A percentile compares a stretch with the other conserved stretches of the same genome.
These are phyloP conservation scores for Pandemis heparana DNA, from an alignment of 2,888 invertebrate species.

Conservation along the genomic window DNA sequence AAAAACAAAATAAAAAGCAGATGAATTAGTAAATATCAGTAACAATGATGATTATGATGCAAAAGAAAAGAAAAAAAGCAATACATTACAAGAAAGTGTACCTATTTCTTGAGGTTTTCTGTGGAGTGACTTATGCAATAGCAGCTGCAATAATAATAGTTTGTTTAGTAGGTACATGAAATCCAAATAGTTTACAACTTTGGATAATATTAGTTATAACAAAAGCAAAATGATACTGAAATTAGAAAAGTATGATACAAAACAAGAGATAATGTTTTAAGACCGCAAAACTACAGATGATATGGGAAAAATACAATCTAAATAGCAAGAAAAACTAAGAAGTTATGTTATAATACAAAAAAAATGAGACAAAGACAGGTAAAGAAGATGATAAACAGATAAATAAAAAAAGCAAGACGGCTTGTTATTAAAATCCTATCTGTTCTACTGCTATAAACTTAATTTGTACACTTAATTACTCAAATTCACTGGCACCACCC, in stretches of 20 bases:
- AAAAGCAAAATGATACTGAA: constrained; percentile 13
- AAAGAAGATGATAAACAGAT: not conserved
- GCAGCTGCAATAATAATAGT: constrained; percentile 82
- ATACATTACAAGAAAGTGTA: constrained; percentile 75
- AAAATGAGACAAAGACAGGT: not conserved
- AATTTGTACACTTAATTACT: not conserved
- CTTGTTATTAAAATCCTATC: not conserved
- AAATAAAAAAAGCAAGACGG: not conserved
- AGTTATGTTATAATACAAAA: not conserved
- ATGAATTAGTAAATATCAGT: constrained; percentile 40
- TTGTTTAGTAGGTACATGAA: constrained; percentile 67
- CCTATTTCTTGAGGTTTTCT: constrained; percentile 82
- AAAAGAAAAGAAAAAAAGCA: constrained; percentile 70
- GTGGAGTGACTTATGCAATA: constrained; percentile 85
- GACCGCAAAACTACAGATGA: not conserved
- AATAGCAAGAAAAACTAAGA: not conserved
- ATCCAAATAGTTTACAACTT: constrained; percentile 22
- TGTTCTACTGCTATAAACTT: not conserved
- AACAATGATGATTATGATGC: constrained; percentile 48
- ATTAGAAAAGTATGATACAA: not conserved
- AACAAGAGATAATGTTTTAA: not conserved
- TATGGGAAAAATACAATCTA: not conserved
- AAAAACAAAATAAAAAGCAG: constrained; percentile 49
- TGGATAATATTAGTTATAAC: constrained; percentile 18
- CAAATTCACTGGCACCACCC: not conserved